Percentiles rank a stretch among this genome's conserved stretches.
phyloP scores from a whole-genome alignment of 2,888 invertebrate genomes.

The Amblyteles armatorius region DNA sequence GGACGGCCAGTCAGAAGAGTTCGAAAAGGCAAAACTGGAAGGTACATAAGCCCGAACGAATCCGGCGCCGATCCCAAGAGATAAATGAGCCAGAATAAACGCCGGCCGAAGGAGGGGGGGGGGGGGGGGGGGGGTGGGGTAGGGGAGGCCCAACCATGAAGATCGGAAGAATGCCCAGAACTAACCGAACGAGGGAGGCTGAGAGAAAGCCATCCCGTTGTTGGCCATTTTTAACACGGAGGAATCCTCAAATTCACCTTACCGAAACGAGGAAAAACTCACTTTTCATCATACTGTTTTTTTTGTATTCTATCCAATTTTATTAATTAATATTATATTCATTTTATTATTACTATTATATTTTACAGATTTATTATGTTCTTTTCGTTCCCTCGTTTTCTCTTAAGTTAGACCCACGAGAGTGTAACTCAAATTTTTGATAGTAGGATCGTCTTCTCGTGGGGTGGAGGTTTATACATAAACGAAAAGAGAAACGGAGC shows the following conservation, averaged over 20 bases:
- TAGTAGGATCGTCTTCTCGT: constrained; percentile 28
- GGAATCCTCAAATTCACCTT: constrained; percentile 53
- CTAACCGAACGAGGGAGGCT: constrained; percentile 66
- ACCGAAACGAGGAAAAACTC: constrained; percentile 36
- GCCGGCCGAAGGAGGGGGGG: constrained; percentile 59
- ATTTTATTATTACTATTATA: background rate
- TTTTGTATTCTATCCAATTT: background rate
- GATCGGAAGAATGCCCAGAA: constrained; percentile 74
- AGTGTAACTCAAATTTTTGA: constrained; percentile 50
- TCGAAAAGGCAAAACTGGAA: constrained; percentile 67
- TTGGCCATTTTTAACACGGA: constrained; percentile 39
- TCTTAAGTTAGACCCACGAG: constrained; percentile 3
- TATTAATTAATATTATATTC: background rate
- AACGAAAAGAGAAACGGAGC: no score
- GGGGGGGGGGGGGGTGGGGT: no score
- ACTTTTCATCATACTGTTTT: background rate
- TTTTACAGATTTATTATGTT: background rate
- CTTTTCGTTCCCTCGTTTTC: background rate
- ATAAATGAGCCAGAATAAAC: constrained; percentile 79
- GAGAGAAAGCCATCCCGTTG: constrained; percentile 32
- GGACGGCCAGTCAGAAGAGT: constrained; percentile 31
- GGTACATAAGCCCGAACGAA: constrained; percentile 68
- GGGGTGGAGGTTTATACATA: constrained; percentile 16
- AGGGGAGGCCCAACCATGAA: constrained; percentile 60
- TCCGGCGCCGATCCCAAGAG: constrained; percentile 70